Base-by-base conservation (phyloP, 2,888 invertebrate genomes). In the Drosophila longiperda region DNA sequence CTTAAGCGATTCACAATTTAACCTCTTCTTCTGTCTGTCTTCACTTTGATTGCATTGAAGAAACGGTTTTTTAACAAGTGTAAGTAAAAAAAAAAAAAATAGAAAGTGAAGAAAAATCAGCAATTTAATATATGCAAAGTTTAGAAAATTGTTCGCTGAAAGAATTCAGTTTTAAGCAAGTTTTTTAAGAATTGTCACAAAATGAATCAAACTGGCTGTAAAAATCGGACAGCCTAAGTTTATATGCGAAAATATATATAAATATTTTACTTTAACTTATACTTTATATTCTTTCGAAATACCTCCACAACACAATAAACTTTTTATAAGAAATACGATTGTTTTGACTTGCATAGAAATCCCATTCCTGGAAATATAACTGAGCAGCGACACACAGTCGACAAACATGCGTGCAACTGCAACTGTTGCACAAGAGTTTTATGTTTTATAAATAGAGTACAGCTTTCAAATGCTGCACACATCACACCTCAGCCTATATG, bases 401-500 rank as follows among this genome's bases (percentile, higher is more conserved):
- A 40, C 2, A 50, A 20, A 6, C n/a, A 50, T 32, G 7, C 6
- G 40, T 40, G 40, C 26, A 23, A 20, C n/a, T 20, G 17, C 45
- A 23, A 33, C n/a, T 26, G 15, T 53, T 32, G 36, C n/a, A 52
- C 1, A 29, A 12, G 23, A 2, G 29, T 29, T 29, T 26, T 52
- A 32, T 57, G 59, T 20, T 32, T 60, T 36, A 15, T 9, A 29
- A 38, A 60, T 36, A 12, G 20, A 42, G 40, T 49, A 55, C 58
- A 48, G 45, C 20, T 52, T 48, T 57, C 40, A 54, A 49, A 33
- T 38, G 61, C 12, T 36, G 45, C 20, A 12, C 12, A 38, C 38
- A 29, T 34, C 12, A 45, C 17, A 38, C 38, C 23, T 34, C 12
- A 45, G 45, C 4, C 52, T 20, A 11, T n/a, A 42, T 42, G 45